Base-by-base conservation (phyloP, 1,140 invertebrate species). In the Lutraria rhynchaena region DNA sequence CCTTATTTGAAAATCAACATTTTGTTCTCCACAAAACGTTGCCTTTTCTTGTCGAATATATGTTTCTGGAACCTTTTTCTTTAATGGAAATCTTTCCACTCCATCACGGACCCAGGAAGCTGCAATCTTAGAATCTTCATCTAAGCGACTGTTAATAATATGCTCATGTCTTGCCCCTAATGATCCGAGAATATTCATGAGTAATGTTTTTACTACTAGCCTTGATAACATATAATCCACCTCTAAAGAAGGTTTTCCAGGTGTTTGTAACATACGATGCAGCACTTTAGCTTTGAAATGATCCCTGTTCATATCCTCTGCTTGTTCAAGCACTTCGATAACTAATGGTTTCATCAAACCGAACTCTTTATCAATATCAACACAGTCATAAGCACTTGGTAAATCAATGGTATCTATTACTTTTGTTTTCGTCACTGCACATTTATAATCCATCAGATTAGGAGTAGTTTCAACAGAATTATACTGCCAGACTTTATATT, bases 21-120 rank as follows among this genome's bases (percentile, higher is more conserved):
- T 37, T 46, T 84, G 35, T 60, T 69, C 63, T 19, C 76, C 65
- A 37, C 60, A 46, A 69, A 80, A 70, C 37, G 41, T 44, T 17
- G 33, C 46, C 29, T 65, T 67, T 15, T 77, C 37, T 44, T 77
- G 60, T 24, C 11, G 0, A 24, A 71, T 31, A 22, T 37, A 71
- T 1, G 24, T 22, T 31, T 24, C 13, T n/a, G 49, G 29, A 19
- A 24, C 24, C 5, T 4, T 44, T 15, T 27, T 29, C 11, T 22
- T 44, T 15, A 51, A 37, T 55, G 63, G 82, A 19, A 61, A 65
- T 49, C 83, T 58, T 7, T 71, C 65, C 41, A 86, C 27, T 22
- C 85, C 85, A 85, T 83, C 22, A 37, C 86, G 22, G 33, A 81
- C 70, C 89, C 89, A 90, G 22, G 85, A 86, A 13, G 86, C 85